Evolutionary conservation across 2,888 invertebrate genomes (phyloP).

Genomic region (Timema cristinae): DNA sequence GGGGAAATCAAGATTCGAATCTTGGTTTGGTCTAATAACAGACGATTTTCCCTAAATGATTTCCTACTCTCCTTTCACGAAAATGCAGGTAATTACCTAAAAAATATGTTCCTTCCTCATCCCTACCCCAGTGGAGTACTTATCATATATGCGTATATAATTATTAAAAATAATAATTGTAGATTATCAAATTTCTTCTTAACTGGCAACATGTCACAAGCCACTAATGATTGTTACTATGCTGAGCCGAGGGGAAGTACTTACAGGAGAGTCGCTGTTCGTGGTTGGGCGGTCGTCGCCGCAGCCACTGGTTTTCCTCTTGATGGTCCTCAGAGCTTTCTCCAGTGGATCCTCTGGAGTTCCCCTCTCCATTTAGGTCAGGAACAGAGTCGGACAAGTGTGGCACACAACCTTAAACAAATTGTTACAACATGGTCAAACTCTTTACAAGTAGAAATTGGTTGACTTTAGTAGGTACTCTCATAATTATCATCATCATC

Average conservation of each 20-base stretch:
- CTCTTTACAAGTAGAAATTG: background rate
- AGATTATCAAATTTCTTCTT: no score
- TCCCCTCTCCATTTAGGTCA: conserved; percentile 39
- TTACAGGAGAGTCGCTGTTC: conserved; percentile 50
- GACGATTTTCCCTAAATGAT: no score
- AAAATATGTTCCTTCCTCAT: no score
- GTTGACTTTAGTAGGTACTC: background rate
- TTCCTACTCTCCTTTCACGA: no score
- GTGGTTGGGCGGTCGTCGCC: conserved; percentile 43
- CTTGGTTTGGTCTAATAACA: no score
- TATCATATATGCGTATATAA: no score
- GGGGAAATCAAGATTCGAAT: no score
- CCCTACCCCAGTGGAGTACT: no score
- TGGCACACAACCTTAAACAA: conserved; percentile 29
- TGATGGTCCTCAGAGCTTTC: conserved; percentile 38
- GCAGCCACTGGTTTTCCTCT: conserved; percentile 39
- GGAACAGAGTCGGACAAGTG: conserved; percentile 44
- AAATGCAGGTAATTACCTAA: no score
- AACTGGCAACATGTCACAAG: no score
- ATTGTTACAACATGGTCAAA: background rate
- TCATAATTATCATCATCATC: background rate
- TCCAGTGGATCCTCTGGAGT: background rate
- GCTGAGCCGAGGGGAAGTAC: conserved; percentile 33
- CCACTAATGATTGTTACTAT: no score
- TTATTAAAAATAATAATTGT: no score